Evolutionary conservation across 2,888 invertebrate genomes (phyloP).

Genomic region (Calameuta idolon): DNA sequence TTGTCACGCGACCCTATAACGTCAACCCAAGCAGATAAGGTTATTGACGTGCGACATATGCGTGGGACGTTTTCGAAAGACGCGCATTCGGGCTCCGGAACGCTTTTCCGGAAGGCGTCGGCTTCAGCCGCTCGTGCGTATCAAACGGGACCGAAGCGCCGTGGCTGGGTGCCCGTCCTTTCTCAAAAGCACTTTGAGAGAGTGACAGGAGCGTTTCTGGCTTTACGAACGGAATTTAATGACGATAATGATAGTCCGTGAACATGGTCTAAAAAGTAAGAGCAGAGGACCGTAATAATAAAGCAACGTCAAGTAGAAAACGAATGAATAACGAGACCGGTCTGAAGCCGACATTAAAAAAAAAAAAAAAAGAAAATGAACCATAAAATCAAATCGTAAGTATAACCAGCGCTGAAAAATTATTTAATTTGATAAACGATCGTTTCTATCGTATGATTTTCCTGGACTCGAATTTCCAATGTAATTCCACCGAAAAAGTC

Average conservation of each 20-base stretch:
- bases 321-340: not conserved
- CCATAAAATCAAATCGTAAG: not conserved
- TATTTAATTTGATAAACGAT: not conserved
- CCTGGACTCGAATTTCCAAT: too few relatives aligned
- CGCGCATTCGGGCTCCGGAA: not conserved
- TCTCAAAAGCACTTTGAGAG: too few relatives aligned
- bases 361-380: not conserved
- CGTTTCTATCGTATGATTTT: too few relatives aligned
- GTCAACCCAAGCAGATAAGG: not conserved
- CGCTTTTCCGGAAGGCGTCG: not conserved
- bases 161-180: not conserved
- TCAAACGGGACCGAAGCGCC: not conserved
- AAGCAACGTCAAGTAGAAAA: not conserved
- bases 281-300: not conserved
- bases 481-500: too few relatives aligned
- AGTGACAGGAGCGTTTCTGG: not conserved
- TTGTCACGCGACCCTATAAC: not conserved
- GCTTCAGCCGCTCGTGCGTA: not conserved
- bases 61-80: constrained; percentile 7
- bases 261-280: not conserved
- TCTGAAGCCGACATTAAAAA: not conserved
- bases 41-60: constrained; percentile 8
- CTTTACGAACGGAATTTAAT: not conserved
- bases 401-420: not conserved
- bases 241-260: not conserved